These are phyloP conservation scores for Nyctereutes procyonoides DNA, from an alignment of 2,113 vertebrate genomes.

Conservation along the genomic window DNA sequence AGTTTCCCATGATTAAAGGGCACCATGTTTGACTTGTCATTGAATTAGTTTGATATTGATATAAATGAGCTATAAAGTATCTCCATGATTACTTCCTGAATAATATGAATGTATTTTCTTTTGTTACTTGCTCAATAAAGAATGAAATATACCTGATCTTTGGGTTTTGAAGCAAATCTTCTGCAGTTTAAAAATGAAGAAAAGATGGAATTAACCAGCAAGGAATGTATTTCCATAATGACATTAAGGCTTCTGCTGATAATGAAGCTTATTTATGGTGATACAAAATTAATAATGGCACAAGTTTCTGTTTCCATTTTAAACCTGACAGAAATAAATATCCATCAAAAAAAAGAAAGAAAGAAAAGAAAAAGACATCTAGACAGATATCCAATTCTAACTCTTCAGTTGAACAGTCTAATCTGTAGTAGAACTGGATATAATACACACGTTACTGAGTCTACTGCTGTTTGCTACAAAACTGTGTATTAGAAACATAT, in stretches of 20 bases:
- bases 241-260: slow-evolving; percentile 61
- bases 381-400: not conserved
- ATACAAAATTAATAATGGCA: slow-evolving; percentile 52
- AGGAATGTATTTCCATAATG: slow-evolving; percentile 66
- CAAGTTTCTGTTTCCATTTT: slow-evolving; percentile 15
- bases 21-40: slow-evolving; percentile 82
- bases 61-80: slow-evolving; percentile 84
- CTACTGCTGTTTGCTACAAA: not conserved
- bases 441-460: not conserved
- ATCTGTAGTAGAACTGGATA: not conserved
- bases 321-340: slow-evolving; percentile 60
- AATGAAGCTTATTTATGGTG: slow-evolving; percentile 71
- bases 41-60: slow-evolving; percentile 84
- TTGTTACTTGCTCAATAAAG: slow-evolving; percentile 80
- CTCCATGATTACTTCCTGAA: slow-evolving; percentile 80
- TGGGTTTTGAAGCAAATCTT: slow-evolving; percentile 68
- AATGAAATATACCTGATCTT: slow-evolving; percentile 81
- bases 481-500: not conserved
- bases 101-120: slow-evolving; percentile 82
- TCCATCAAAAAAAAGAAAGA: not conserved
- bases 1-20: slow-evolving; percentile 86
- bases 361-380: not conserved
- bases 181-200: slow-evolving; percentile 72
- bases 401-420: not conserved
- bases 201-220: slow-evolving; percentile 75